Base-by-base conservation (phyloP, 2,888 invertebrate genomes). In the Torymus tubicola region DNA sequence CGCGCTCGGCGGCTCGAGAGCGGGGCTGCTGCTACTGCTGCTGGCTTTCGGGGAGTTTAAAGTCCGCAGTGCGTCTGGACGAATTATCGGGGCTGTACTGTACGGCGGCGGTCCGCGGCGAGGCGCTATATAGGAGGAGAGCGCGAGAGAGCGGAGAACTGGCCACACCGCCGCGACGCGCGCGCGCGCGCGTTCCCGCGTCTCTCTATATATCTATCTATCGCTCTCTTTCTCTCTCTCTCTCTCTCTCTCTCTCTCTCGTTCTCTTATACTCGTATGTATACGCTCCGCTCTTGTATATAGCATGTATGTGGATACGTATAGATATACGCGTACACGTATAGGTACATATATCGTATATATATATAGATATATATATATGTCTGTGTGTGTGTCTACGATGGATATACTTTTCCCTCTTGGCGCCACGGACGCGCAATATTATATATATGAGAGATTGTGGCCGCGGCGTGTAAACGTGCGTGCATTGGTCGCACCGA, bases 381-480 rank as follows among this genome's bases (percentile, higher is more conserved):
- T 55, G 11, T 53, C 0, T 64, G n/a, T 21, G 13, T 64, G 16
- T 64, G 11, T 31, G 16, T 42, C 42, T 42, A 42, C 42, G 42
- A 42, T 42, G 42, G 42, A 42, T 42, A 42, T 8, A 84, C 85
- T 86, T 87, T 86, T 88, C 88, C 87, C 86, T 88, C 89, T 89
- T 89, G 89, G 89, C 89, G 89, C 89, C 89, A 89, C 89, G 89
- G 85, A 89, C 87, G 89, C 89, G 87, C 88, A 87, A 89, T 88
- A 90, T 89, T 31, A 42, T 42, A 42, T 42, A 8, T 42, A 8
- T 31, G 31, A 3, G 8, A 42, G 8, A 42, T 8, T 42, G 42
- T 42, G 42, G 42, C 42, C 42, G 42, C 42, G 42, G 42, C 42
- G 42, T 42, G 42, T 42, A 42, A 42, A 42, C 42, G 42, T 42